These are phyloP conservation scores for Gavialis gangeticus DNA, from an alignment of 2,113 vertebrate species.

Conservation along the genomic window DNA sequence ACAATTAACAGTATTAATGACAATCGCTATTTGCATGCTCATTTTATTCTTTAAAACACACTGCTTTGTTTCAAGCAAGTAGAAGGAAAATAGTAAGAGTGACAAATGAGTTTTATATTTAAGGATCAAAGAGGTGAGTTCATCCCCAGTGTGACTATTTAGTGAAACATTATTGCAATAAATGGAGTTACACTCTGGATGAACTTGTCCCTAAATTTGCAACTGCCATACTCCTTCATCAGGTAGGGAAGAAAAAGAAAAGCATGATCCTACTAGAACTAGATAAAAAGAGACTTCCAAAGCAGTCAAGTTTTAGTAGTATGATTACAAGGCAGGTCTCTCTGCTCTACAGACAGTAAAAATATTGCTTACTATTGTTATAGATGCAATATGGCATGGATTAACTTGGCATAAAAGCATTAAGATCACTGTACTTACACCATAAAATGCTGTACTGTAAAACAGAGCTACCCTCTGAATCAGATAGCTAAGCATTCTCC, in stretches of 20 bases:
- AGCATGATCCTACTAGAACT: background rate
- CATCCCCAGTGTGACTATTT: background rate
- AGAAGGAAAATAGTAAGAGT: background rate
- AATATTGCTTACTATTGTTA: background rate
- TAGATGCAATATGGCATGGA: conserved; percentile 31
- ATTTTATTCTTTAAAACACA: background rate
- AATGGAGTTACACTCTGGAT: background rate
- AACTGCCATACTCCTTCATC: background rate
- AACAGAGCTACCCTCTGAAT: background rate
- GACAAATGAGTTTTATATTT: background rate
- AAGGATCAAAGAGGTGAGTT: background rate
- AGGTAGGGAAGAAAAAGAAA: background rate
- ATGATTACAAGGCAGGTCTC: background rate
- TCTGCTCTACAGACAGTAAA: background rate
- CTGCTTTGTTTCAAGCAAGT: background rate
- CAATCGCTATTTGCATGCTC: background rate
- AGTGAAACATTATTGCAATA: background rate
- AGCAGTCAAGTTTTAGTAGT: background rate
- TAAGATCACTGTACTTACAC: conserved; percentile 19
- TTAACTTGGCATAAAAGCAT: conserved; percentile 7
- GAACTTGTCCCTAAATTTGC: background rate
- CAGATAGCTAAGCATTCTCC: conserved; percentile 24
- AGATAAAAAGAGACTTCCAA: background rate
- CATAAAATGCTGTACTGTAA: background rate
- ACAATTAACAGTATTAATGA: background rate